Base-by-base conservation (phyloP, 1,140 invertebrate genomes). In the Anastrepha ludens region DNA sequence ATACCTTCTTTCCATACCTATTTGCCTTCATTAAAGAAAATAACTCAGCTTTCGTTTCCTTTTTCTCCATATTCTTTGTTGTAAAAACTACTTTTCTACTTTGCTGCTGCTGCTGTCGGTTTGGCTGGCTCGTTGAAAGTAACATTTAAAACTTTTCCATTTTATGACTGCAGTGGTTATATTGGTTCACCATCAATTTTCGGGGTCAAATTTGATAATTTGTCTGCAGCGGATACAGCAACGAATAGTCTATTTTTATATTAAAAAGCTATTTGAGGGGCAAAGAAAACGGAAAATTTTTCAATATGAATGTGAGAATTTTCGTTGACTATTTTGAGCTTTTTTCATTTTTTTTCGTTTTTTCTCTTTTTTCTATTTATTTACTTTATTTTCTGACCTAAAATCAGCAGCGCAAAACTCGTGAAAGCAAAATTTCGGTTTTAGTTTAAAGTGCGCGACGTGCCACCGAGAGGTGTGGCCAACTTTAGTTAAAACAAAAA, bases 201-300 rank as follows among this genome's bases (percentile, higher is more conserved):
- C 67, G 67, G 4, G 67, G 41, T 74, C 67, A 74, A 74, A 74
- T 74, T 74, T 74, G 41, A 7, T 74, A 74, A 74, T 74, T 74
- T 47, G 67, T 74, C 67, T 47, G 67, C 67, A 44, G 39, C 15
- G 67, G 11, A 17, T 47, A 47, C 15, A 47, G 13, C 17, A 74
- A 17, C 11, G 64, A 8, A 58, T 58, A 58, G 13, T 58, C 13
- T 58, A 58, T 29, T 29, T 29, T 58, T 58, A 58, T 58, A 58
- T 58, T 58, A 58, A 58, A 58, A 58, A 8, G 7, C 55, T 7
- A 58, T 58, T 58, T 58, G 55, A 8, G 55, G 7, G 55, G 13
- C 55, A 13, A 13, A 7, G 55, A 7, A 58, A 58, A 13, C 29
- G 29, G 29, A 29, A 29, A 29, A 29, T 29, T 29, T 29, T 29